Evolutionary conservation across 1,140 invertebrate genomes (phyloP).

Genomic region (Pseudomyrmex gracilis): DNA sequence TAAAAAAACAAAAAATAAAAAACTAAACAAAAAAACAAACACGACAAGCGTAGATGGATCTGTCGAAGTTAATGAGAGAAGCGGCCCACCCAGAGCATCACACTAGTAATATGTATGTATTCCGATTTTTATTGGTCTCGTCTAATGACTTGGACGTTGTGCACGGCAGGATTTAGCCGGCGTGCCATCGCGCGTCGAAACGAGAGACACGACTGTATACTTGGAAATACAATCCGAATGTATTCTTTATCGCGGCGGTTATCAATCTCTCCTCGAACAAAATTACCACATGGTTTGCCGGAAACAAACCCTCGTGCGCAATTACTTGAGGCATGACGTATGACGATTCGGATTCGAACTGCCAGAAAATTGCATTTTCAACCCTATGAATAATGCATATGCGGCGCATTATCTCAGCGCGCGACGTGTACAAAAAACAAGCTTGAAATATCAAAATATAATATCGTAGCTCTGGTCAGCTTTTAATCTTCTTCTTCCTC

Average conservation of each 20-base stretch:
- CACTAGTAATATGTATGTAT: neutral
- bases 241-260: constrained; percentile 16
- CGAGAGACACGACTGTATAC: neutral
- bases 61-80: constrained; percentile 48
- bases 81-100: constrained; percentile 34
- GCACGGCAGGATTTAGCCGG: constrained; percentile 1
- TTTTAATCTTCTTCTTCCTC: too few relatives aligned
- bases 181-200: neutral
- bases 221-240: constrained; percentile 5
- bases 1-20: neutral
- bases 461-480: too few relatives aligned
- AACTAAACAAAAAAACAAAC: neutral
- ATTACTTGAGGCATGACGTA: neutral
- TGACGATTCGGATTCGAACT: neutral
- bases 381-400: neutral
- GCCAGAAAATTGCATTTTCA: neutral
- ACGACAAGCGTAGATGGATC: neutral
- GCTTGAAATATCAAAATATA: too few relatives aligned
- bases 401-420: too few relatives aligned
- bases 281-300: neutral
- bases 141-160: constrained; percentile 37
- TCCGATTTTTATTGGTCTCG: constrained; percentile 28
- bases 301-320: constrained; percentile 14
- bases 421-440: too few relatives aligned
- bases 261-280: constrained; percentile 33